Evolutionary conservation across 2,888 invertebrate genomes (phyloP).

Genomic region (Monopis laevigella): DNA sequence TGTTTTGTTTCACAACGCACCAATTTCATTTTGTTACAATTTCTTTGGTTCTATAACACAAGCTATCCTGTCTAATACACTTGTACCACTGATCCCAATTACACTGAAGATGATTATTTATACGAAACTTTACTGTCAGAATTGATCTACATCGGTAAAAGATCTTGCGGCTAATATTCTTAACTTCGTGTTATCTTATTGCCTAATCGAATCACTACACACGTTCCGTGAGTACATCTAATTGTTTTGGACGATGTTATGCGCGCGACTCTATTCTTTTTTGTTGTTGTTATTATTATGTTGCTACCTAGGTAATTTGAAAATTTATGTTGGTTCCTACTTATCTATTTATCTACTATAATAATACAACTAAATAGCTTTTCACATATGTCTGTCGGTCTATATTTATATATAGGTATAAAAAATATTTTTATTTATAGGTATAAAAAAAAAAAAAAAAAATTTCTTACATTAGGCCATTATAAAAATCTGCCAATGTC

Average conservation of each 20-base stretch:
- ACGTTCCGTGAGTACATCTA: slow-evolving; percentile 28
- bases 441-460: too few relatives aligned
- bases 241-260: slow-evolving; percentile 40
- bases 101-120: slow-evolving; percentile 16
- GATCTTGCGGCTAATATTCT: slow-evolving; percentile 4
- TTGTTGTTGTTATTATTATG: too few relatives aligned
- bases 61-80: neutral
- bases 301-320: too few relatives aligned
- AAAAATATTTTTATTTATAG: too few relatives aligned
- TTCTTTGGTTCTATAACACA: neutral
- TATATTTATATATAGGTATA: too few relatives aligned
- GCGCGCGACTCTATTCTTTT: too few relatives aligned
- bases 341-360: too few relatives aligned
- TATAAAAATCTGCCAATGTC: too few relatives aligned
- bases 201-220: slow-evolving; percentile 14
- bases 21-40: slow-evolving; percentile 43
- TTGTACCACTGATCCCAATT: slow-evolving; percentile 8
- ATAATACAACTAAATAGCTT: too few relatives aligned
- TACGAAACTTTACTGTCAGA: slow-evolving; percentile 9
- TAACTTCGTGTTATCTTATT: slow-evolving; percentile 20
- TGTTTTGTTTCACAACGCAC: slow-evolving; percentile 26
- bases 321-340: too few relatives aligned
- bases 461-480: too few relatives aligned
- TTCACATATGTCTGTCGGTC: too few relatives aligned
- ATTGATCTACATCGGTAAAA: slow-evolving; percentile 11